A percentile compares a stretch with the other conserved stretches of the same genome.
phyloP scores from a whole-genome alignment of 1,140 invertebrate species.

The Bombus polaris region DNA sequence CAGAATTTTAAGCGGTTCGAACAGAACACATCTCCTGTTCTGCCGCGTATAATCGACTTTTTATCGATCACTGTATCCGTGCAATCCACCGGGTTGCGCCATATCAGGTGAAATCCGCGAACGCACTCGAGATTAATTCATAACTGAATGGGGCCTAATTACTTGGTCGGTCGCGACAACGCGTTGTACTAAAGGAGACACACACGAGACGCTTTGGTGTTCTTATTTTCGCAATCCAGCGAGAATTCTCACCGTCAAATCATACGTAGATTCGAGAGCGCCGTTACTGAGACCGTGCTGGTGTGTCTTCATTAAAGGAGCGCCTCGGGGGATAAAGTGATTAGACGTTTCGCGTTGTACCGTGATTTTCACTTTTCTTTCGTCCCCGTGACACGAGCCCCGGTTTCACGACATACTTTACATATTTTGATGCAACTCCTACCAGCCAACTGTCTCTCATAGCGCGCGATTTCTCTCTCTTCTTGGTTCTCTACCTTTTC shows the following conservation, averaged over 20 bases:
- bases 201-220: constrained; percentile 15
- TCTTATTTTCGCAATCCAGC: constrained; percentile 40
- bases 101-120: constrained; percentile 31
- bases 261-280: constrained; percentile 14
- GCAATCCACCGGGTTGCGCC: constrained; percentile 18
- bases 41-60: constrained; percentile 17
- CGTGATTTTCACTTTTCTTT: constrained; percentile 47
- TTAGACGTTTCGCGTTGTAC: constrained; percentile 20
- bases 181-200: constrained; percentile 28
- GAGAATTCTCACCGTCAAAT: constrained; percentile 44
- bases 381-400: background rate
- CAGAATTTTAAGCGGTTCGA: background rate
- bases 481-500: background rate
- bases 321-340: constrained; percentile 35
- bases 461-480: constrained; percentile 18
- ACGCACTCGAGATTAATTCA: constrained; percentile 38
- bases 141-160: constrained; percentile 50
- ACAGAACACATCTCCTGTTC: background rate
- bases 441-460: constrained; percentile 4
- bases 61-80: constrained; percentile 33
- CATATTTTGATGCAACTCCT: constrained; percentile 35
- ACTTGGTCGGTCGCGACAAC: constrained; percentile 19
- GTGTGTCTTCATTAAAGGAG: constrained; percentile 44
- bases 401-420: constrained; percentile 36
- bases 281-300: background rate